Conservation (phyloP, 2,113 vertebrate genomes). For the Cyanoliseus patagonus region DNA sequence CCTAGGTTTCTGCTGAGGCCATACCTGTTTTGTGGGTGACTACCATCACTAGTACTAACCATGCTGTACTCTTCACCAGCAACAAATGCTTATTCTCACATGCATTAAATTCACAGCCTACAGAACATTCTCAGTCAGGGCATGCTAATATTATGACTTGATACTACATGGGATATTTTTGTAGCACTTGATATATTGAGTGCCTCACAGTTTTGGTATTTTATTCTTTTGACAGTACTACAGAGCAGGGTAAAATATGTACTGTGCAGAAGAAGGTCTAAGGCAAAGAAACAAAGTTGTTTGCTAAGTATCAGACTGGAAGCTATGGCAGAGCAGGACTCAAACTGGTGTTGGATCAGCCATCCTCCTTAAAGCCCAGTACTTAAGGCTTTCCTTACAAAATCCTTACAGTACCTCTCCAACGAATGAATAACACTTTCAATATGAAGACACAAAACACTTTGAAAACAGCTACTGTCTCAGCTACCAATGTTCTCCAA, state of each 20-base stretch:
- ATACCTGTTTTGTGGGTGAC: background rate
- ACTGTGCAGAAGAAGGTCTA: background rate
- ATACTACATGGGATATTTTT: constrained; percentile 51
- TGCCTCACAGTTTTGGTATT: background rate
- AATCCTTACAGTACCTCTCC: background rate
- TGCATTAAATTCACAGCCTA: constrained; percentile 23
- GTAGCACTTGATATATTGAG: background rate
- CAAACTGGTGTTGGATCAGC: background rate
- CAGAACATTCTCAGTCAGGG: constrained; percentile 3
- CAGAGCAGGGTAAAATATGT: background rate
- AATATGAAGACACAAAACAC: background rate
- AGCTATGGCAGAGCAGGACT: background rate
- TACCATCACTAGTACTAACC: background rate
- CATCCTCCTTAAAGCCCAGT: background rate
- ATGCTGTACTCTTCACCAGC: background rate
- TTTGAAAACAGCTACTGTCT: background rate
- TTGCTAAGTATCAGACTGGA: background rate
- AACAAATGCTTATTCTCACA: background rate
- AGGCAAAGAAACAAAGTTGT: background rate
- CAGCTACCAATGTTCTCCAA: background rate
- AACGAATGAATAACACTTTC: background rate
- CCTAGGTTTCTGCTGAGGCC: background rate
- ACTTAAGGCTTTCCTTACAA: background rate
- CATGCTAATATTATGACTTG: constrained; percentile 33
- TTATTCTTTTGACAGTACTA: background rate